A percentile compares a stretch with the other conserved stretches of the same genome.
phyloP scores from a whole-genome alignment of 2,113 vertebrate species.

The Ictidomys tridecemlineatus region DNA sequence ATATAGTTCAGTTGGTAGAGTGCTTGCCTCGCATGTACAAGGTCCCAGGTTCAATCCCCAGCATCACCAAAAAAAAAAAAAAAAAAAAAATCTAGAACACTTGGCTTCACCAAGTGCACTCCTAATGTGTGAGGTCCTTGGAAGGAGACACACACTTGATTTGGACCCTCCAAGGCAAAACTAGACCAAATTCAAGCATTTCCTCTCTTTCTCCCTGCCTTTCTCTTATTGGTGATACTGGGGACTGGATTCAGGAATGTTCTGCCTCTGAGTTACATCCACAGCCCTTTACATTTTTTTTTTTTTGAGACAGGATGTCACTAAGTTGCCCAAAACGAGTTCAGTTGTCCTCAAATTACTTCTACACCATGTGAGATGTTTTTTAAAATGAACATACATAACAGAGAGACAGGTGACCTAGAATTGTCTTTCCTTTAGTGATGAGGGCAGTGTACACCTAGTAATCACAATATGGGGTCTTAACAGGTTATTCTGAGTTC shows the following conservation, averaged over 20 bases:
- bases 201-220: too few relatives aligned
- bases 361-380: not conserved
- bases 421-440: not conserved
- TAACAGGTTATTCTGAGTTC: not conserved
- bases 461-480: not conserved
- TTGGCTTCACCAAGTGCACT: not conserved
- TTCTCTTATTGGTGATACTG: too few relatives aligned
- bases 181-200: not conserved
- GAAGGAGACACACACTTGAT: not conserved
- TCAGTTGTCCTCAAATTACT: not conserved
- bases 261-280: too few relatives aligned
- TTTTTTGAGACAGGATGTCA: too few relatives aligned
- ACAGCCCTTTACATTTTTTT: too few relatives aligned
- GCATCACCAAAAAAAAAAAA: too few relatives aligned
- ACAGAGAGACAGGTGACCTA: not conserved
- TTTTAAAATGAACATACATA: not conserved
- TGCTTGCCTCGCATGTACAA: too few relatives aligned
- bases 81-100: not conserved
- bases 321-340: too few relatives aligned
- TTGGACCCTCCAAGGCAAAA: not conserved
- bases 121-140: not conserved
- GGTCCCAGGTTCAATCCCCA: too few relatives aligned
- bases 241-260: too few relatives aligned
- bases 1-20: too few relatives aligned
- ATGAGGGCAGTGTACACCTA: not conserved